A percentile compares a stretch with the other conserved stretches of the same genome.
These are phyloP conservation scores for Pachyseris speciosa DNA, from an alignment of 64 coral and sea anemone genomes.

Conservation along the genomic window DNA sequence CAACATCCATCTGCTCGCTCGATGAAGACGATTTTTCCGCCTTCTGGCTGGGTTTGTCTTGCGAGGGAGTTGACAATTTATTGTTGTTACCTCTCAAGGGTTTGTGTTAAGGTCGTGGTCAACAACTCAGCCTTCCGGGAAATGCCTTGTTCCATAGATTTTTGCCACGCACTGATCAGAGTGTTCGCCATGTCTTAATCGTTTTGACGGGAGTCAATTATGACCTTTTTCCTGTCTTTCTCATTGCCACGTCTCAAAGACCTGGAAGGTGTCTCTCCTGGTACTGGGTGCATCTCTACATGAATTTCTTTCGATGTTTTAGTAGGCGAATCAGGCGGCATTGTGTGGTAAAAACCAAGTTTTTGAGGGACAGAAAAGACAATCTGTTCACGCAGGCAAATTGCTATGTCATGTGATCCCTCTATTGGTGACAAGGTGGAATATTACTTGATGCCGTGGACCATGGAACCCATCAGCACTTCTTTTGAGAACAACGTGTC, in stretches of 20 bases:
- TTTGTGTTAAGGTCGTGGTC: not conserved
- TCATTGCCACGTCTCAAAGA: not conserved
- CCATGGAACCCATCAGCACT: too few relatives aligned
- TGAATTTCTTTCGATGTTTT: not conserved
- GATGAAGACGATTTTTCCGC: not conserved
- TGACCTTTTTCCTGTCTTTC: not conserved
- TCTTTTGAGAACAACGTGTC: too few relatives aligned
- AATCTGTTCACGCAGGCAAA: not conserved
- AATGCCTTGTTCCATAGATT: not conserved
- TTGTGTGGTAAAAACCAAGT: not conserved
- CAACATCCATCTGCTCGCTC: not conserved
- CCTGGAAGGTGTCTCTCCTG: not conserved
- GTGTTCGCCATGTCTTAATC: not conserved
- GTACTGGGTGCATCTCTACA: not conserved
- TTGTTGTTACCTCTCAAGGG: not conserved
- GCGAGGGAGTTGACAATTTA: too few relatives aligned
- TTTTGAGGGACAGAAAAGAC: not conserved
- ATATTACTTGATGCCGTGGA: too few relatives aligned
- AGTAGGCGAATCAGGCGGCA: not conserved
- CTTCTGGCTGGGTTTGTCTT: not conserved
- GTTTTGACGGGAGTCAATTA: not conserved
- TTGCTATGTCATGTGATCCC: not conserved
- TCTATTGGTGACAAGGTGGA: slow-evolving; percentile 9
- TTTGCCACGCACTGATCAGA: not conserved
- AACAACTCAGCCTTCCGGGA: not conserved